phyloP scores from a whole-genome alignment of 92 coral and sea anemone species.

The Zoanthus sansibaricus region DNA sequence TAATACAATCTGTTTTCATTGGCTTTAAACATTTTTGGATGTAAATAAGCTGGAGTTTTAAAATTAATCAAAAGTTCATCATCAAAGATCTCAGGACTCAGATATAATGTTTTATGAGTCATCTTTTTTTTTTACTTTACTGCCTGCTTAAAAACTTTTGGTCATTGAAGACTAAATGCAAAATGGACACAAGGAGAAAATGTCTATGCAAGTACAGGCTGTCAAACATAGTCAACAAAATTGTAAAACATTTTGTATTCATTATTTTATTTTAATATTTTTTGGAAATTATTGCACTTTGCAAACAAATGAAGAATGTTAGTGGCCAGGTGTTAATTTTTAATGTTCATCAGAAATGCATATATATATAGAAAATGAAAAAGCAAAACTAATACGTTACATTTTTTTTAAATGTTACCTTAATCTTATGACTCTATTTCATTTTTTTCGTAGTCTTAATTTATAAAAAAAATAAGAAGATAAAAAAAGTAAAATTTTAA shows the following conservation, averaged over 20 bases:
- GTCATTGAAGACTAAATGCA: conserved; percentile 3
- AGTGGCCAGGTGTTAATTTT: conserved; percentile 17
- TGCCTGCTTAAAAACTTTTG: background rate
- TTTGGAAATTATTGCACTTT: background rate
- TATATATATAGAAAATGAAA: background rate
- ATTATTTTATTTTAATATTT: background rate
- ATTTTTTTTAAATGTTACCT: too few species aligned
- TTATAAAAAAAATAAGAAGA: too few species aligned
- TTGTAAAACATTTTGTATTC: background rate
- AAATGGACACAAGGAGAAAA: background rate
- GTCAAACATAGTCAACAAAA: background rate
- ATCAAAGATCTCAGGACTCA: conserved; percentile 12
- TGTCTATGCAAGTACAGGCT: background rate
- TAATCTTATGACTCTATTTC: too few species aligned
- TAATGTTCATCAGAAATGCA: background rate
- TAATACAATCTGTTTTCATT: background rate
- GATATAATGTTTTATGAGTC: conserved; percentile 7
- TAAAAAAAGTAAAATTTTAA: too few species aligned
- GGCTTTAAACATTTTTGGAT: background rate
- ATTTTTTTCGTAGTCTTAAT: too few species aligned
- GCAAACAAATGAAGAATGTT: background rate
- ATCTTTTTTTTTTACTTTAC: background rate
- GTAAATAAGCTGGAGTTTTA: conserved; percentile 7
- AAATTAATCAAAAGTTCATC: conserved; percentile 10
- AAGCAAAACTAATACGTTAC: background rate